These are phyloP conservation scores for Parapristionchus giblindavisi DNA, from an alignment of 2,888 invertebrate genomes.

Conservation along the genomic window DNA sequence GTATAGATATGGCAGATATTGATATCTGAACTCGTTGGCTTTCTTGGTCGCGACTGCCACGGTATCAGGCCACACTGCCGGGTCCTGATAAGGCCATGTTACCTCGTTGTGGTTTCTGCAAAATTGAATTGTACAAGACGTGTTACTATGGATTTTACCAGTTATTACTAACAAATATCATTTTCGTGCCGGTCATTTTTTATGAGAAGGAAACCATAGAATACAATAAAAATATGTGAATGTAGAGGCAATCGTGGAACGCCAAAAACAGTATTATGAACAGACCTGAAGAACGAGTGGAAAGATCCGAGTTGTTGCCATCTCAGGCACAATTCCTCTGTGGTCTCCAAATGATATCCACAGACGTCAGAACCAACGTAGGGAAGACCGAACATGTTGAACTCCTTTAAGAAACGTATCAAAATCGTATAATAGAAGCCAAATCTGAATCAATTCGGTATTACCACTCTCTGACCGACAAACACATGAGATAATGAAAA, in stretches of 20 bases:
- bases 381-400: conserved; percentile 70
- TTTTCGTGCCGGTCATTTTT: too few species aligned
- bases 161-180: too few species aligned
- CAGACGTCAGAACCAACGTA: conserved; percentile 72
- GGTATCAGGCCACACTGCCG: conserved; percentile 64
- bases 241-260: neutral
- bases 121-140: neutral
- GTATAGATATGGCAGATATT: conserved; percentile 66
- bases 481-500: too few species aligned
- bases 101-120: conserved; percentile 66
- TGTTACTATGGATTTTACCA: too few species aligned
- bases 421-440: too few species aligned
- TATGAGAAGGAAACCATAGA: too few species aligned
- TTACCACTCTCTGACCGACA: too few species aligned
- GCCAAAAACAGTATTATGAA: neutral
- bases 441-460: too few species aligned
- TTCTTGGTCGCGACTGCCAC: conserved; percentile 62
- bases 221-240: too few species aligned
- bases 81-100: conserved; percentile 60
- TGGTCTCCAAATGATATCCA: conserved; percentile 71
- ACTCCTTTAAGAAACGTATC: too few species aligned
- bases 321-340: conserved; percentile 75
- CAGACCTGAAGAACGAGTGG: conserved; percentile 59
- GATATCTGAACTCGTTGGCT: conserved; percentile 66
- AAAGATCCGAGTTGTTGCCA: conserved; percentile 74